phyloP scores from a whole-genome alignment of 2,888 invertebrate species.

The Blastobasis adustella region DNA sequence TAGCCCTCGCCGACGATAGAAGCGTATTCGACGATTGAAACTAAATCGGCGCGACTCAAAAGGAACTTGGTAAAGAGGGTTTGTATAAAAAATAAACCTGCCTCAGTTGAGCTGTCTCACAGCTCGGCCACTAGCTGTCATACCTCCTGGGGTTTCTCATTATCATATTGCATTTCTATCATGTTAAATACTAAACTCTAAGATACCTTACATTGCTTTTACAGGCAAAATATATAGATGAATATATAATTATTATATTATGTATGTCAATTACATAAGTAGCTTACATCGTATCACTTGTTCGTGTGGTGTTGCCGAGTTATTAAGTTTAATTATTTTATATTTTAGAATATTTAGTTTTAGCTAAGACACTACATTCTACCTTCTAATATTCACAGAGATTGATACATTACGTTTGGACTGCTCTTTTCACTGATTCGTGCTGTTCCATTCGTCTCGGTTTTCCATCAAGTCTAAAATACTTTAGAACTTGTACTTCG shows the following conservation, averaged over 20 bases:
- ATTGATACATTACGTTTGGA: slow-evolving; percentile 41
- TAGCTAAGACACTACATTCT: slow-evolving; percentile 70
- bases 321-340: slow-evolving; percentile 20
- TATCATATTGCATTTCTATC: slow-evolving; percentile 28
- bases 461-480: no score
- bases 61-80: slow-evolving; percentile 10
- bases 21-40: background rate
- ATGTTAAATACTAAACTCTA: slow-evolving; percentile 29
- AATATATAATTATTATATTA: slow-evolving; percentile 46
- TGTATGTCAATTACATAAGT: slow-evolving; percentile 51
- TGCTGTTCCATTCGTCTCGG: no score
- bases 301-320: slow-evolving; percentile 68
- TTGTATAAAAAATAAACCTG: slow-evolving; percentile 20
- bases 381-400: slow-evolving; percentile 71
- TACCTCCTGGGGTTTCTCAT: slow-evolving; percentile 28
- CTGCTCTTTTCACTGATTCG: slow-evolving; percentile 4
- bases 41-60: background rate
- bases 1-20: background rate
- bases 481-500: no score
- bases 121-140: slow-evolving; percentile 43
- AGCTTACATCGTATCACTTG: slow-evolving; percentile 67
- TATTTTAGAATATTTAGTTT: slow-evolving; percentile 71
- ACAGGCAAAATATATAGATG: slow-evolving; percentile 57
- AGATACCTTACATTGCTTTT: slow-evolving; percentile 48
- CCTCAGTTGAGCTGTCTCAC: slow-evolving; percentile 49